Conservation (phyloP, 2,888 invertebrate genomes). For the Acleris emargana region DNA sequence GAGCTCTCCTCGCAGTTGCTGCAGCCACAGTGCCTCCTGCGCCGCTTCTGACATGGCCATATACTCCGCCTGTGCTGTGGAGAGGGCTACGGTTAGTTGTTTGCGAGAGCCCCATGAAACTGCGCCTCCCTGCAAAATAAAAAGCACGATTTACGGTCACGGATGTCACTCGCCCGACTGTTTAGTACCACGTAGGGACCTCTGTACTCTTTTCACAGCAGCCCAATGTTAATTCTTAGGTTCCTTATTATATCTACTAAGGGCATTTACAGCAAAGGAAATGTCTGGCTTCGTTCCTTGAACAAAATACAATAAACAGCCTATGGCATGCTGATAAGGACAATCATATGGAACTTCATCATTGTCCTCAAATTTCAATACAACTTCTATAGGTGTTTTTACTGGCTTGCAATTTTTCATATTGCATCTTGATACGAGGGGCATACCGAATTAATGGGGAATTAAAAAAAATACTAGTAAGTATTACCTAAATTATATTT, state of each 20-base stretch:
- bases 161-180: slow-evolving; percentile 37
- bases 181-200: slow-evolving; percentile 37
- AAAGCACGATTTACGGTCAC: slow-evolving; percentile 37
- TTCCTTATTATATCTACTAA: slow-evolving; percentile 40
- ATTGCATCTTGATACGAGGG: slow-evolving; percentile 37
- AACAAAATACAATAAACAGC: slow-evolving; percentile 42
- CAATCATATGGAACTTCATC: slow-evolving; percentile 28
- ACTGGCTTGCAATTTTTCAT: slow-evolving; percentile 43
- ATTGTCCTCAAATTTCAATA: slow-evolving; percentile 39
- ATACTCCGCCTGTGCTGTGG: slow-evolving; percentile 11
- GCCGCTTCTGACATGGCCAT: slow-evolving; percentile 1
- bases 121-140: slow-evolving; percentile 42
- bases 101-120: slow-evolving; percentile 44
- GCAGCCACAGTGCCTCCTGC: slow-evolving; percentile 9
- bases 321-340: slow-evolving; percentile 42
- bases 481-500: too few relatives aligned
- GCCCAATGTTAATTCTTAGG: slow-evolving; percentile 32
- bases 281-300: slow-evolving; percentile 44
- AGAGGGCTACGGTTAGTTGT: slow-evolving; percentile 44
- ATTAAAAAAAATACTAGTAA: too few relatives aligned
- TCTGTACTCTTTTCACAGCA: slow-evolving; percentile 38
- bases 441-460: too few relatives aligned
- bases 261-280: slow-evolving; percentile 39
- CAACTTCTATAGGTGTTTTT: slow-evolving; percentile 40
- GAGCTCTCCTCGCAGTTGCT: slow-evolving; percentile 1